Base-by-base conservation (phyloP, 2,797 vertebrate species). In the Gallinago stenura region DNA sequence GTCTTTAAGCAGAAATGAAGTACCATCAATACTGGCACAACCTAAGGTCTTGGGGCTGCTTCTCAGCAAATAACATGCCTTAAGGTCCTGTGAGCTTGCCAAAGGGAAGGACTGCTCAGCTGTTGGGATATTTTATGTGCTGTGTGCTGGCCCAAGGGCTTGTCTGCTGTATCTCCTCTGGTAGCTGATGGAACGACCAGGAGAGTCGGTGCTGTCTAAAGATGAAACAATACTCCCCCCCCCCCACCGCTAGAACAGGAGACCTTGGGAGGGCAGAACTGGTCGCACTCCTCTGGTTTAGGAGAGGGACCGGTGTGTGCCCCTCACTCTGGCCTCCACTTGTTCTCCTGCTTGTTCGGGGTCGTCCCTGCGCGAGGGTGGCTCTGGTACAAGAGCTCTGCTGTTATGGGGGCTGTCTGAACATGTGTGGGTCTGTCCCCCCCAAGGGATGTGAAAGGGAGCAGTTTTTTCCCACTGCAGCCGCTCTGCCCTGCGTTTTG, bases 1-100 rank as follows among this genome's bases (percentile, higher is more conserved):
- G 75, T 76, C 90, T 95, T 83, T 85, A 89, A 85, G 62, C 93
- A 82, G 87, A 91, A 95, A 96, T 97, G 79, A 90, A 95, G 87
- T 72, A 72, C 69, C 87, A 86, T 93, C 71, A 72, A 86, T 85
- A 88, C 51, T 85, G 92, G 78, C 84, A 80, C 79, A 85, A 65
- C 61, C 79, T 85, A 84, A 83, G 81, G 77, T 89, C 90, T 84
- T 94, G 72, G 65, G 92, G 62, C 77, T 90, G 30, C 87, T 96
- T 86, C 73, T 87, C 71, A 31, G 71, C 83, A 95, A 97, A 95
- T 83, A 84, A 70, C 56, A 90, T 73, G 64, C 10, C 9, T 65
- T 41, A 64, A 89, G 78, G 68, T 93, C 46, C 86, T 84, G 88
- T 85, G 66, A 92, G 84, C 78, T 93, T 84, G 78, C 90, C 89